Percentiles rank a stretch among this genome's conserved stretches.
phyloP scores from a whole-genome alignment of 1,140 invertebrate genomes.

The Solen grandis region DNA sequence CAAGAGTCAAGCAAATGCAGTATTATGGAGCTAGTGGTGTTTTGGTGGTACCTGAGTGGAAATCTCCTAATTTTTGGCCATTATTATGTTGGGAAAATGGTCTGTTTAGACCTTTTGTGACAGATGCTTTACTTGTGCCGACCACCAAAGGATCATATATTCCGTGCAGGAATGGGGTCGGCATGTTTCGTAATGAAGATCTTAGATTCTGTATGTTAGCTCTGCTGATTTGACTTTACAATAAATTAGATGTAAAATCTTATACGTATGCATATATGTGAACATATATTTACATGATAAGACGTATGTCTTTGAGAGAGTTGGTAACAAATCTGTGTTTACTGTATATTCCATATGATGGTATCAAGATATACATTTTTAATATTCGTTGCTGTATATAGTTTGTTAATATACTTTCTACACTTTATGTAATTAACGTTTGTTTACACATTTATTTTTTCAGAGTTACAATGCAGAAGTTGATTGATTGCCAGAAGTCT shows the following conservation, averaged over 20 bases:
- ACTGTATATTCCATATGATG: slow-evolving; percentile 10
- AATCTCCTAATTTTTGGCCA: slow-evolving; percentile 11
- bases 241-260: neutral
- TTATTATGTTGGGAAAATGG: neutral
- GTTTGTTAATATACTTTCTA: slow-evolving; percentile 5
- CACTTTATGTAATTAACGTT: neutral
- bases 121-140: slow-evolving; percentile 28
- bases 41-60: slow-evolving; percentile 1
- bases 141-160: slow-evolving; percentile 22
- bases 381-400: neutral
- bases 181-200: slow-evolving; percentile 24
- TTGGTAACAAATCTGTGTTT: neutral
- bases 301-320: neutral
- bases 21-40: neutral
- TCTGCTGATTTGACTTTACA: neutral
- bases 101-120: slow-evolving; percentile 7
- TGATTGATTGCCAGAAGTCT: slow-evolving; percentile 27
- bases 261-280: neutral
- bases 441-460: slow-evolving; percentile 30
- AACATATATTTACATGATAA: neutral
- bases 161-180: slow-evolving; percentile 34
- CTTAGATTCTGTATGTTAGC: slow-evolving; percentile 31
- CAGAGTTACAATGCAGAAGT: slow-evolving; percentile 16
- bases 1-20: slow-evolving; percentile 35
- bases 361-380: slow-evolving; percentile 3